These are phyloP conservation scores for Neelides sp. DNA, from an alignment of 1,140 invertebrate genomes.

Conservation along the genomic window DNA sequence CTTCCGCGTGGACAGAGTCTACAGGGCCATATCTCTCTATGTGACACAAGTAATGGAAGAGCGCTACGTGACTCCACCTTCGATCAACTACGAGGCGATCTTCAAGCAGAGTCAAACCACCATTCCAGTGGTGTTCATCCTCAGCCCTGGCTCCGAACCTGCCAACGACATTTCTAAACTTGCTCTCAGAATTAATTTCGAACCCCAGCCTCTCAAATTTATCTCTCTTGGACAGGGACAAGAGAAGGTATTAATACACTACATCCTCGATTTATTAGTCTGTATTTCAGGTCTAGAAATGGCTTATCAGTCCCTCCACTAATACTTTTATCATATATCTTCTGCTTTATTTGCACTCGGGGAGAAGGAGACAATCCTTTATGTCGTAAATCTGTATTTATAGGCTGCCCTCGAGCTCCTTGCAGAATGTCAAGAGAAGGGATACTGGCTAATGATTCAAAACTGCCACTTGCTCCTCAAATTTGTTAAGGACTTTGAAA, in stretches of 20 bases:
- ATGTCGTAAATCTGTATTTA: slow-evolving; percentile 18
- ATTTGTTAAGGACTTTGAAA: slow-evolving; percentile 69
- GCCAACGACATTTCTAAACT: slow-evolving; percentile 76
- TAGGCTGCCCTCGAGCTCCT: slow-evolving; percentile 57
- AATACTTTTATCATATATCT: not conserved
- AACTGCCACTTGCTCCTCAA: slow-evolving; percentile 72
- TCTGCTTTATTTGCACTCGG: not conserved
- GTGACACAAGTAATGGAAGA: slow-evolving; percentile 68
- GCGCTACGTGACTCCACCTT: slow-evolving; percentile 68
- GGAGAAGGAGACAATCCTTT: not conserved
- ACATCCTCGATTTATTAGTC: not conserved
- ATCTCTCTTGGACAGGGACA: slow-evolving; percentile 80
- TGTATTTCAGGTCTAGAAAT: not conserved
- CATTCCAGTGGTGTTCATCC: slow-evolving; percentile 72
- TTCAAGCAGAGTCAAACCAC: slow-evolving; percentile 63
- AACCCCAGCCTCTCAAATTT: slow-evolving; percentile 60
- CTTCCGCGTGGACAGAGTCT: slow-evolving; percentile 74
- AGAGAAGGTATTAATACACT: slow-evolving; percentile 46
- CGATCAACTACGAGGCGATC: slow-evolving; percentile 64
- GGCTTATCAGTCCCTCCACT: not conserved
- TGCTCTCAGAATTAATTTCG: slow-evolving; percentile 56
- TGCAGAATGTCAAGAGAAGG: slow-evolving; percentile 55
- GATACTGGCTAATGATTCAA: slow-evolving; percentile 79
- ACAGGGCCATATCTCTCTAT: slow-evolving; percentile 61
- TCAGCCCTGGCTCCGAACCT: slow-evolving; percentile 77